Evolutionary conservation across 2,888 invertebrate species (phyloP), one percentile per base, ranked within the genome.

Genomic region (Minunthozetes semirufus): DNA sequence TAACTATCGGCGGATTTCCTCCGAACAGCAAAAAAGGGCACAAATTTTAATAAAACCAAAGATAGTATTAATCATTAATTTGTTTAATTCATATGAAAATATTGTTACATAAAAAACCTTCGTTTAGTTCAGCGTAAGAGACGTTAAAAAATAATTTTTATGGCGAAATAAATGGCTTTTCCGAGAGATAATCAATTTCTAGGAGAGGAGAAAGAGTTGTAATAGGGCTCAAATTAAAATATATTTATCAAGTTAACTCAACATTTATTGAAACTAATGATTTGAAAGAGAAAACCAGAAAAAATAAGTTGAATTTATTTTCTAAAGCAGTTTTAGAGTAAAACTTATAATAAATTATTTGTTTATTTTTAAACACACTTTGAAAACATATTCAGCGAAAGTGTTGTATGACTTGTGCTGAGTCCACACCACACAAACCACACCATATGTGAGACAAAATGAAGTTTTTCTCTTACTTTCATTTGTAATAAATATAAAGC

Each of bases 1-100:
- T 66, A 66, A 42, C 66, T 42, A 66, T 70, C 19, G 48, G 48
- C 70, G 70, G 70, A 70, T 70, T 70, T 70, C 70, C 70, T 48
- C 19, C 56, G 22, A 22, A 56, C 56, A 3, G 22, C 19, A 56
- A 22, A 56, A 56, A 22, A 56, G 19, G 56, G 13, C 13, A 22
- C n/a, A 59, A 22, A 19, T 19, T 46, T 15, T n/a, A 70, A 70
- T 25, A 48, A 19, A 70, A 70, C 46, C 46, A 25, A 38, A 38
- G 19, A 42, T 25, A 15, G 19, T 46, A 46, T 70, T 70, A 68
- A 42, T 42, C 38, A 42, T 33, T 19, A 33, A 38, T 63, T 63
- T 59, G 25, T 25, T 38, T 63, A 63, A 63, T 63, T 19, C 29
- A 63, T 38, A 63, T n/a, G 9, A 29, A 25, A 61, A 29, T 50